A percentile compares a stretch with the other conserved stretches of the same genome.
Conservation (phyloP, 2,113 vertebrate species). For the Thermophis baileyi region DNA sequence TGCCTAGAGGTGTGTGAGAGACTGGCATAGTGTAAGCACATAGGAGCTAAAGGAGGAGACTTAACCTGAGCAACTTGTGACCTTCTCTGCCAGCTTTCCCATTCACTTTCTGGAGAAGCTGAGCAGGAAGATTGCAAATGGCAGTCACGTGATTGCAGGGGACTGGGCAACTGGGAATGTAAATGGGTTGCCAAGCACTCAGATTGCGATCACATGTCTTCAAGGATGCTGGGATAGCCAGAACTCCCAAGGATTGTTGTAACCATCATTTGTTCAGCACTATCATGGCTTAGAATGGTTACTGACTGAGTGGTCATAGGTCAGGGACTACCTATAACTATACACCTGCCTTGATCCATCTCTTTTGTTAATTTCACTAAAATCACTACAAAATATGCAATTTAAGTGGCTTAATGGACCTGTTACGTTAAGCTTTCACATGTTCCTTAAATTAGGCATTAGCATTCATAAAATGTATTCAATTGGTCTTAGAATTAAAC, state of each 20-base stretch:
- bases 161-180: neutral
- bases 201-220: neutral
- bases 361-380: neutral
- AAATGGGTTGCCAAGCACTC: neutral
- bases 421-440: neutral
- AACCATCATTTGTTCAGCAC: neutral
- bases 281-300: neutral
- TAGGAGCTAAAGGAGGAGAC: neutral
- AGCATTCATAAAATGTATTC: neutral
- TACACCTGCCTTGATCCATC: neutral
- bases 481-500: neutral
- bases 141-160: neutral
- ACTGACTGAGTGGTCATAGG: neutral
- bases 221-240: neutral
- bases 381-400: neutral
- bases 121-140: neutral
- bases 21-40: neutral
- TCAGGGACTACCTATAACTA: neutral
- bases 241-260: neutral
- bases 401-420: neutral
- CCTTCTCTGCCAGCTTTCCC: neutral
- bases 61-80: neutral
- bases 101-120: neutral
- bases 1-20: neutral
- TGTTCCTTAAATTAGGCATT: neutral